Evolutionary conservation across 2,113 vertebrate genomes (phyloP), one percentile per base, ranked within the genome.

Genomic region (Myanophis thanlyinensis): DNA sequence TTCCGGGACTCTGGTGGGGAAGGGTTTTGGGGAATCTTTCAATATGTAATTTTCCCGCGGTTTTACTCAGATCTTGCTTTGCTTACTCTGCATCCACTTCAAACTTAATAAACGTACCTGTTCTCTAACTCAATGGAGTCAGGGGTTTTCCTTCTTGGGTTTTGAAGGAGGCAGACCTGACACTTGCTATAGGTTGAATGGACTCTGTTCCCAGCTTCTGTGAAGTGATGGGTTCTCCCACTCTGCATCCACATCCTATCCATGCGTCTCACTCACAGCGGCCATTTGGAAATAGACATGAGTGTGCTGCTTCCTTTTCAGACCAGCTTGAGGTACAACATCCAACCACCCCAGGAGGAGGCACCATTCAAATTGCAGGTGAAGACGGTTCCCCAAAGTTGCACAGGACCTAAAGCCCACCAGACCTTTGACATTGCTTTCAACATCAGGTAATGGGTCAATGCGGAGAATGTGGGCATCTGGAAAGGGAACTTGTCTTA

Each of bases 321-420:
- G 97, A 97, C 96, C n/a, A 97, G 95, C 88, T 93, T 98, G 94
- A 97, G 95, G 94, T 98, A 98, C 91, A 98, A 98, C 0, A 89
- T 98, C 91, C 93, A 96, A 23, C 95, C 97, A 11, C 85, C 53
- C 0, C 94, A 94, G 91, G 85, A 90, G 8, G 89, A 96, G 0
- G 93, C 35, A 0, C 97, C 97, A 13, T 98, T 98, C 35, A 0
- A 0, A 23, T 95, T 98, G 0, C 91, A 52, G 0, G 96, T 97
- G 54, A n/a, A 94, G 59, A 96, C 97, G 0, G 0, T 88, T 13
- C 94, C 97, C 4, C 73, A 95, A 51, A 67, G 30, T 0, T 97
- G 96, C 27, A 91, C 4, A 13, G 94, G 90, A 49, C 6, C 87
- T 62, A 93, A 85, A 59, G 93, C 94, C 91, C 93, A 93, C 51